Percentiles rank a stretch among this genome's conserved stretches.
Conservation (phyloP, 2,888 invertebrate species). For the Cepaea hortensis region DNA sequence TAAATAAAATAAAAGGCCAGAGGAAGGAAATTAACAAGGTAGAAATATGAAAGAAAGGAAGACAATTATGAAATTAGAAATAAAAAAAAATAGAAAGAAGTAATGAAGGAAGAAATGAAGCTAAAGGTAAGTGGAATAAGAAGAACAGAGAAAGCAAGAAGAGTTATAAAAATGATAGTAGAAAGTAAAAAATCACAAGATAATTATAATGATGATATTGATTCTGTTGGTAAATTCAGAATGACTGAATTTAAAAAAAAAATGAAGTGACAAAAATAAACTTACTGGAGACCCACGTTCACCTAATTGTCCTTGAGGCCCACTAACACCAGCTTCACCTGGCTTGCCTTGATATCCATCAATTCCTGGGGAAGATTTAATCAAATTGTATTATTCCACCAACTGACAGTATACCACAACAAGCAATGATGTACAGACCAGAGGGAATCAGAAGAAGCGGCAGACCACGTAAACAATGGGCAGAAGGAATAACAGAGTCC, state of each 20-base stretch:
- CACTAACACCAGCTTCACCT: constrained; percentile 60
- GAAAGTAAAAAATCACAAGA: background rate
- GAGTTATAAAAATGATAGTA: background rate
- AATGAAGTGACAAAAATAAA: background rate
- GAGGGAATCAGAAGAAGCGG: no score
- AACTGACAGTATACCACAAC: no score
- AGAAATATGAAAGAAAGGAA: background rate
- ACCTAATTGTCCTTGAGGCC: constrained; percentile 63
- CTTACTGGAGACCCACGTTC: constrained; percentile 63
- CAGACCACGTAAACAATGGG: no score
- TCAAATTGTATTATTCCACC: background rate
- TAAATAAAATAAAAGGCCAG: background rate
- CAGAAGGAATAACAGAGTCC: no score
- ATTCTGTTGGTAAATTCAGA: background rate
- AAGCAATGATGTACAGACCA: no score
- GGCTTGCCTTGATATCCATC: constrained; percentile 50
- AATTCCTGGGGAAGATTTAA: constrained; percentile 25
- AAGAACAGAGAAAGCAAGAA: background rate
- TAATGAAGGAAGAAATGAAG: background rate
- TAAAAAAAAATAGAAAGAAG: background rate
- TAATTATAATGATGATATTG: background rate
- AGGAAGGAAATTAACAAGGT: background rate
- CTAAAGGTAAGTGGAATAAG: constrained; percentile 50
- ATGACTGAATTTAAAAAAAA: background rate
- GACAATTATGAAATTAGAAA: background rate